Evolutionary conservation across 2,888 invertebrate species (phyloP), one percentile per base, ranked within the genome.

Genomic region (Perizoma affinitatum): DNA sequence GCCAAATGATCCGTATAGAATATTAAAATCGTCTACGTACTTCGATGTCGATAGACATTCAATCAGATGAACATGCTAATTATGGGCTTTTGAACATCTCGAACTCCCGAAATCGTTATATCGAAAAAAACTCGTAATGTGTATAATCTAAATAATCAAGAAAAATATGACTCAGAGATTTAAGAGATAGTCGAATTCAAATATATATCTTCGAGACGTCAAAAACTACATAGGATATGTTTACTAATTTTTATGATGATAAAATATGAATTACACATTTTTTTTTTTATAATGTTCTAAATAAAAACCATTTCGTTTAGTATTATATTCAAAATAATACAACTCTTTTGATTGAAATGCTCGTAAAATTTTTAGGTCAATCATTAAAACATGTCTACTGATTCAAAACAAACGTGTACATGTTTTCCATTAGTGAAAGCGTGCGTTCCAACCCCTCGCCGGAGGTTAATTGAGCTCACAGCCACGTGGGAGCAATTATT

Each of bases 401-500:
- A 54, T 53, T 46, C 59, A 62, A 54, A 62, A 65, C 63, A 68
- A 60, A 62, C 43, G 78, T 78, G 79, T 78, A 76, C 72, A 79
- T 76, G 75, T 79, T 77, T 73, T 72, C 75, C 72, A 80, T 82
- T 74, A 82, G 78, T 71, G 81, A 77, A 77, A 80, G 82, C 81
- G 82, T 76, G 82, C 82, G 83, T 73, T 76, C 67, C 80, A 71
- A 75, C 83, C 83, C 82, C 79, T 70, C 74, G 71, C 70, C 76
- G 77, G 79, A 75, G 82, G 83, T 83, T 90, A 89, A 89, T 90
- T 90, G 88, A 79, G 80, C 79, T 72, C 72, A 70, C 69, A 67
- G 73, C 85, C 91, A 91, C 91, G 91, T 92, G 91, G 83, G 65
- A 84, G 66, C 88, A 91, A 92, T 91, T 91, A 92, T 91, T 92